Base-by-base conservation (phyloP, 2,888 invertebrate genomes). In the Agrotis ipsilon region DNA sequence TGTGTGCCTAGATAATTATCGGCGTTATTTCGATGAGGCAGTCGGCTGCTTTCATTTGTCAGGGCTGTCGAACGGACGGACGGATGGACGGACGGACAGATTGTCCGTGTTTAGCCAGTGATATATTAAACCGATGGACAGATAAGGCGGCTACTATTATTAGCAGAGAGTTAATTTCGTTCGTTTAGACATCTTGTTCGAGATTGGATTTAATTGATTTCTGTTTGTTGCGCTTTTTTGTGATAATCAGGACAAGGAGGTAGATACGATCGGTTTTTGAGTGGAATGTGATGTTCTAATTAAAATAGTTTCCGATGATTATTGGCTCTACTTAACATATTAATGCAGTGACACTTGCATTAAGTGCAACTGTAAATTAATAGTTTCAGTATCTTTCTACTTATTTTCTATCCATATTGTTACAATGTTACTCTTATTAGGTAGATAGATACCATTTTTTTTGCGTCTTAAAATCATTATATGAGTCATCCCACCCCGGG, bases 81-180 rank as follows among this genome's bases (percentile, higher is more conserved):
- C 86, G 80, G 88, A 82, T 84, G 72, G 87, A 82, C 85, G 67
- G 86, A 83, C 80, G 74, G 89, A 88, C 87, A 85, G 90, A 89
- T 87, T 85, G 87, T 80, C 80, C 86, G 83, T 90, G 90, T 90
- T 88, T 84, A 87, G 84, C 83, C 82, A 88, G 89, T 91, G 92
- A 91, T 89, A 85, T 90, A 91, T 90, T 90, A 90, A 88, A 86
- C 85, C 87, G 91, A 90, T 89, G 89, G 81, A 84, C 88, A 88
- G 91, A 92, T 92, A 90, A 72, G 84, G 75, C 77, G 55, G 72
- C 77, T 80, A 85, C 86, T 67, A 86, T 88, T 89, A 90, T 86
- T 86, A 87, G 86, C 81, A 72, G 82, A 70, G 78, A 85, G 89
- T 89, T 89, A 87, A 89, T 89, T 86, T 88, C 78, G 72, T 78